Evolutionary conservation across 2,113 vertebrate species (phyloP).

Genomic region (Candoia aspera): DNA sequence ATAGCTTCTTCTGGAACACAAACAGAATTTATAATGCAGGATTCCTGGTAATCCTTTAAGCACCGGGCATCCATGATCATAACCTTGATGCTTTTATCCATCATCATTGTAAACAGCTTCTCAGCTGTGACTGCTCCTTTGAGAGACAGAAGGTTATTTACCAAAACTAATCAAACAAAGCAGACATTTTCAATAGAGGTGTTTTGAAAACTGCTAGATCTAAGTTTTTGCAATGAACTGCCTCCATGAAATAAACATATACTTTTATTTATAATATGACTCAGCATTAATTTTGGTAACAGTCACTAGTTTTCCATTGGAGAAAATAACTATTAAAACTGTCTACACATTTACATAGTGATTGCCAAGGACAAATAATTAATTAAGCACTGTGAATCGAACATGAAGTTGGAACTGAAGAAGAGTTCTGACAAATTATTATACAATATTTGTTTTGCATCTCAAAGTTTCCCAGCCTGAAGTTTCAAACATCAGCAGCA

Average conservation of each 20-base stretch:
- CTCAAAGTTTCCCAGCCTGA: neutral
- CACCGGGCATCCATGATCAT: constrained; percentile 93
- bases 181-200: too few species aligned
- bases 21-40: constrained; percentile 85
- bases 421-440: neutral
- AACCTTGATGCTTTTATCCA: constrained; percentile 80
- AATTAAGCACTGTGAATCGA: neutral
- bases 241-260: neutral
- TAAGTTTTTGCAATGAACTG: neutral
- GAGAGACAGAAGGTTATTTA: constrained; percentile 51
- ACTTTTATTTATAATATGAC: neutral
- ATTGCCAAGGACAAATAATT: neutral
- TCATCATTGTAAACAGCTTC: constrained; percentile 90
- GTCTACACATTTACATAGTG: neutral
- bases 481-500: neutral
- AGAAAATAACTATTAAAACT: neutral
- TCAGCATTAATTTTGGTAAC: neutral
- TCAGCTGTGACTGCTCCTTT: constrained; percentile 86
- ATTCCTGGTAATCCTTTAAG: constrained; percentile 85
- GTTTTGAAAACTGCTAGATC: neutral
- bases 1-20: constrained; percentile 92
- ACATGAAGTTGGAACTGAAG: too few species aligned
- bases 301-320: neutral
- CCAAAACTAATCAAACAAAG: neutral
- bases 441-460: neutral